Evolutionary conservation across 1,140 invertebrate genomes (phyloP).

Genomic region (Aporrectodea caliginosa): DNA sequence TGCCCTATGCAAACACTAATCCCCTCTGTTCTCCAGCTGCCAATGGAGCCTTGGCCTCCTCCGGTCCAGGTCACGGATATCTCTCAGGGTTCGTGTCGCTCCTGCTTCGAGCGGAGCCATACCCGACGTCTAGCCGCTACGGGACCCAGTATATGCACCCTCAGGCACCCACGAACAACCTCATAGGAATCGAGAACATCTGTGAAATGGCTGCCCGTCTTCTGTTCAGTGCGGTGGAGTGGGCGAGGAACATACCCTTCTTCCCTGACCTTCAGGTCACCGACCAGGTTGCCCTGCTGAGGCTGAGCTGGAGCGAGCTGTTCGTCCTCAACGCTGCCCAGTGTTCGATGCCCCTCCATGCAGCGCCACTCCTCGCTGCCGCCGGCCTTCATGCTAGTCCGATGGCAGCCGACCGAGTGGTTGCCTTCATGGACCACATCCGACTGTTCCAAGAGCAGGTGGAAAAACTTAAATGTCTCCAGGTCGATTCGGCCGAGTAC

Average conservation of each 20-base stretch:
- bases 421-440: constrained; percentile 98
- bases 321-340: constrained; percentile 97
- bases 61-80: constrained; percentile 68
- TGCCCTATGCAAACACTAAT: constrained; percentile 10
- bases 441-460: constrained; percentile 93
- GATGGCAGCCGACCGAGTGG: constrained; percentile 93
- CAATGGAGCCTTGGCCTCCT: not conserved
- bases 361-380: constrained; percentile 86
- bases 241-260: constrained; percentile 95
- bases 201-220: constrained; percentile 94
- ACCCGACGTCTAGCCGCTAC: constrained; percentile 76
- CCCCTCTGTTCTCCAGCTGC: constrained; percentile 9
- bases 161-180: constrained; percentile 59
- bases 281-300: constrained; percentile 84
- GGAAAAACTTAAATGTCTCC: constrained; percentile 93
- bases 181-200: constrained; percentile 73
- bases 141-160: not conserved
- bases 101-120: constrained; percentile 89
- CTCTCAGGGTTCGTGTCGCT: constrained; percentile 92
- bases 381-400: constrained; percentile 86
- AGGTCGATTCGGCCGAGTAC: constrained; percentile 96
- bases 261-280: constrained; percentile 77
- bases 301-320: constrained; percentile 93
- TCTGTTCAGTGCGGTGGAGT: constrained; percentile 93
- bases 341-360: constrained; percentile 89